Conservation (phyloP, 2,113 vertebrate species). For the Maccullochella peelii region DNA sequence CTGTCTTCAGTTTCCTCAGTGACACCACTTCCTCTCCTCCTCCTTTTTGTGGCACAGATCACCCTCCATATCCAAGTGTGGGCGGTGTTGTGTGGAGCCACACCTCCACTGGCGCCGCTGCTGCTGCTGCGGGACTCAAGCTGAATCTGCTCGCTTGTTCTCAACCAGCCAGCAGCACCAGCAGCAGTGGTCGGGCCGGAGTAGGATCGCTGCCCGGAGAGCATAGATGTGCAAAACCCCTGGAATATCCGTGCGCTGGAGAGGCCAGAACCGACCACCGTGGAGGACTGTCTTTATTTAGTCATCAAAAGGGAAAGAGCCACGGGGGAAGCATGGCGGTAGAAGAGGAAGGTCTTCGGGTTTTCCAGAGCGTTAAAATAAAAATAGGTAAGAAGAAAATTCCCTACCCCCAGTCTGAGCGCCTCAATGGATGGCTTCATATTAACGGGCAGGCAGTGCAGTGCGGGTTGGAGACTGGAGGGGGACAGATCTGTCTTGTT, state of each 20-base stretch:
- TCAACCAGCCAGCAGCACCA: slow-evolving; percentile 56
- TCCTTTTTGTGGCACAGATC: slow-evolving; percentile 12
- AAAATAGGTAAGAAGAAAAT: slow-evolving; percentile 90
- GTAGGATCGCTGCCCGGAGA: slow-evolving; percentile 59
- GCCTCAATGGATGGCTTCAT: slow-evolving; percentile 60
- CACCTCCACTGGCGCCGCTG: slow-evolving; percentile 59
- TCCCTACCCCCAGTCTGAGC: slow-evolving; percentile 69
- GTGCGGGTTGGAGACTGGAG: slow-evolving; percentile 45
- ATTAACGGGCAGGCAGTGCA: slow-evolving; percentile 61
- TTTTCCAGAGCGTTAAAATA: slow-evolving; percentile 97
- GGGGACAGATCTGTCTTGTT: slow-evolving; percentile 56
- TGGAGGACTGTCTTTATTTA: slow-evolving; percentile 66
- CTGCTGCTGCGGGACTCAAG: slow-evolving; percentile 56
- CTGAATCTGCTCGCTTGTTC: slow-evolving; percentile 57
- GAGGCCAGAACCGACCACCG: slow-evolving; percentile 64
- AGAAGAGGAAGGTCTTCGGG: slow-evolving; percentile 95
- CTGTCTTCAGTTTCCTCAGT: neutral
- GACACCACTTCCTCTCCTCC: neutral
- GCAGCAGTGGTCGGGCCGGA: slow-evolving; percentile 41
- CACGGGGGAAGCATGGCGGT: slow-evolving; percentile 90
- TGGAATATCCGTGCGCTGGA: slow-evolving; percentile 78
- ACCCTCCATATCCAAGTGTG: slow-evolving; percentile 26
- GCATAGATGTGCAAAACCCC: slow-evolving; percentile 78
- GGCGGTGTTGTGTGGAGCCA: slow-evolving; percentile 51
- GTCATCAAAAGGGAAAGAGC: slow-evolving; percentile 64